Evolutionary conservation across 2,113 vertebrate genomes (phyloP), one percentile per base, ranked within the genome.

Genomic region (Oenanthe oenanthe): DNA sequence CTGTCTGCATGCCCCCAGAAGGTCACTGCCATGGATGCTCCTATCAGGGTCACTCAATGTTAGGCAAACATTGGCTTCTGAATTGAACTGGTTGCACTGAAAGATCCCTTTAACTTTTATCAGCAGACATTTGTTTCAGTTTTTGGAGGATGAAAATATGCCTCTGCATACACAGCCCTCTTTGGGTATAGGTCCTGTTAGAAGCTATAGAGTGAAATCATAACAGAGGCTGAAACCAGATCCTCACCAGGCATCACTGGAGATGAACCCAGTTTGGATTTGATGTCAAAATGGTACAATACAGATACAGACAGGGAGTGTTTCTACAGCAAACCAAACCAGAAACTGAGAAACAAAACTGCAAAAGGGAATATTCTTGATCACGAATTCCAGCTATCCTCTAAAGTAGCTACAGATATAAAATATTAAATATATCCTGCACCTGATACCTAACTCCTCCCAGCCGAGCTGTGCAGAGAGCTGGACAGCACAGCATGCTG

Each of bases 101-200:
- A 36, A 56, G 15, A 56, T 66, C 26, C 10, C 25, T 56, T 31
- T 26, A 17, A 22, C n/a, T 80, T 54, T 43, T 60, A 45, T 22
- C 65, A 82, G 38, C 31, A 73, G 67, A 34, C 0, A 21, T n/a
- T 60, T 48, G 15, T 73, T 70, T 47, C 48, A 19, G 28, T 19
- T n/a, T 75, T 80, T 20, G 20, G 47, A 62, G 47, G 25, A 77
- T 5, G 2, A 80, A 73, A 6, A n/a, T n/a, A n/a, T n/a, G n/a
- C n/a, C 9, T 20, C 42, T 53, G 1, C 0, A 65, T 26, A 38
- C 22, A 32, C 36, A n/a, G 2, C 5, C 20, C 0, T 3, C 11
- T 2, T 0, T n/a, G 6, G 87, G 34, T 73, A 50, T 8, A 47
- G 47, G 40, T 48, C 17, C 20, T 57, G 10, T 51, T 32, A 50